Evolutionary conservation across 2,888 invertebrate species (phyloP), one percentile per base, ranked within the genome.

Genomic region (Dichetophora obliterata): DNA sequence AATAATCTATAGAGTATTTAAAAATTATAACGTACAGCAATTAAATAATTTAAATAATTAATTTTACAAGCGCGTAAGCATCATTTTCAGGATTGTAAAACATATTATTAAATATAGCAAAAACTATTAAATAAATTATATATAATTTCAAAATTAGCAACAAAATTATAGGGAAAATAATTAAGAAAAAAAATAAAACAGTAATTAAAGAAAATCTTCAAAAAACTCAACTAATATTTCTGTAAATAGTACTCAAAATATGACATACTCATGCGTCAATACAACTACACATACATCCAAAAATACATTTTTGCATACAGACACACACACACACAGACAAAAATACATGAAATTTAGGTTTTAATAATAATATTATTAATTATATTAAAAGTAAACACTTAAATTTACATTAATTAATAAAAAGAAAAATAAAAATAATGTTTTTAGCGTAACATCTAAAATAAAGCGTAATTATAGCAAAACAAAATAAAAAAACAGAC

Each of bases 31-130:
- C 70, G 43, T 57, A 75, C n/a, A 31, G 22, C 34, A 63, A 72
- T 72, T 22, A 72, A 43, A 24, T 72, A 31, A 54, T 59, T 72
- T 72, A 72, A 48, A 27, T 11, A 68, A 48, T 22, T 68, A 59
- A 71, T 22, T 71, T 31, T 54, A 34, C 34, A 59, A 59, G 71
- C 24, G 27, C 19, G 43, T 22, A 6, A 59, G 80, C 77, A 82
- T 82, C 81, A 83, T 81, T 83, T 83, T 85, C 84, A 84, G 84
- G 84, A 84, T 85, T 85, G 83, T 84, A 82, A 82, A 83, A 84
- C 84, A 84, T 84, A 84, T 84, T 84, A 84, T 82, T 80, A 84
- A 83, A 81, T 84, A 79, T 81, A 82, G 81, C 80, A 78, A 76
- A 81, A 79, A 81, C 78, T 80, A 81, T 77, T 79, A 80, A 75